A percentile compares a stretch with the other conserved stretches of the same genome.
Evolutionary conservation across 2,888 invertebrate species (phyloP).

Genomic region (Rotaria macrura): DNA sequence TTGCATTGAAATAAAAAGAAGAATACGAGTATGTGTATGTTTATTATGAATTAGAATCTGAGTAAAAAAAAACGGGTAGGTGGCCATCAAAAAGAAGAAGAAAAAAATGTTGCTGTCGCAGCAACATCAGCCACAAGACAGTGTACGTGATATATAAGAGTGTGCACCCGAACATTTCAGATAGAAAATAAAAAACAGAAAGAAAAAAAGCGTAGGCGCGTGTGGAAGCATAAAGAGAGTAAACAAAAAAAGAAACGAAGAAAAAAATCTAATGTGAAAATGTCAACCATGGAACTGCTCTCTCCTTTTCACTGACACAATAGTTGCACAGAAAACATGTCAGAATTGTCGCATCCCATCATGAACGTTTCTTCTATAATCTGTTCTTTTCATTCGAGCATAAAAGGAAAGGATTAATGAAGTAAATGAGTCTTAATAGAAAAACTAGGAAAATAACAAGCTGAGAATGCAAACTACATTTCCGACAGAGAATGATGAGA

Average conservation of each 20-base stretch:
- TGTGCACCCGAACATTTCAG: neutral
- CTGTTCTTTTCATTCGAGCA: neutral
- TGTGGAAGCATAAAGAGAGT: neutral
- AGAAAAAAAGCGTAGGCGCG: neutral
- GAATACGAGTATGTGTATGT: neutral
- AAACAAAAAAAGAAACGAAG: neutral
- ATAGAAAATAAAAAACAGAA: neutral
- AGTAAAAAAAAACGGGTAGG: neutral
- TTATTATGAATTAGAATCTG: neutral
- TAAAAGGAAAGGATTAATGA: neutral
- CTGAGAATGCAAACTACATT: neutral
- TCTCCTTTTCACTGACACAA: neutral
- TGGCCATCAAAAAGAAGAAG: neutral
- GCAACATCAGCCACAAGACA: neutral
- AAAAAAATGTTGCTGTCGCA: neutral
- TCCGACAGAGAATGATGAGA: neutral
- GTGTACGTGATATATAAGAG: neutral
- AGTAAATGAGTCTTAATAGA: neutral
- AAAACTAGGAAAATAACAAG: neutral
- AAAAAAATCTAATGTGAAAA: neutral
- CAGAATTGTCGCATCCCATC: neutral
- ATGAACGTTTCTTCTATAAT: neutral
- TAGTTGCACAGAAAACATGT: neutral
- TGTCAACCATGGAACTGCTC: neutral
- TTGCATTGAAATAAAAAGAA: neutral